These are phyloP conservation scores for Hydrochoerus hydrochaeris DNA, from an alignment of 2,113 vertebrate genomes.

Conservation along the genomic window DNA sequence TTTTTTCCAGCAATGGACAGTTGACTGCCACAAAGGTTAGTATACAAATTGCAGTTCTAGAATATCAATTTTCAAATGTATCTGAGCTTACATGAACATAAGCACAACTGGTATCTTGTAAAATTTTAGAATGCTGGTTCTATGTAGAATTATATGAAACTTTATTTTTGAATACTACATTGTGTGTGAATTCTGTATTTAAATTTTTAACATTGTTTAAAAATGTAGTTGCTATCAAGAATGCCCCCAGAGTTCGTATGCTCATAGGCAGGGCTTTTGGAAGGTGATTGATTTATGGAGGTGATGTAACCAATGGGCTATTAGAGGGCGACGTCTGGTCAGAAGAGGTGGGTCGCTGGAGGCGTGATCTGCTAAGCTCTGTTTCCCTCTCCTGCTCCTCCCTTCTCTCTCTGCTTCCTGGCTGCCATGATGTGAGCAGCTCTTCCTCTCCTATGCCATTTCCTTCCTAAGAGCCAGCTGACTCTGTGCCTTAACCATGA, in stretches of 20 bases:
- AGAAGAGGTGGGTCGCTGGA: not conserved
- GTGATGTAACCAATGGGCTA: not conserved
- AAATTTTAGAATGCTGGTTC: constrained; percentile 1
- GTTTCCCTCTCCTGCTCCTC: not conserved
- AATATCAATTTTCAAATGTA: constrained; percentile 48
- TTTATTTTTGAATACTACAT: not conserved
- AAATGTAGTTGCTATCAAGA: not conserved
- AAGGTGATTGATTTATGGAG: not conserved
- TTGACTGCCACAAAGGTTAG: not conserved
- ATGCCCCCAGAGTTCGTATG: not conserved
- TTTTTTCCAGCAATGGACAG: not conserved
- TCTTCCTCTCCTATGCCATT: not conserved
- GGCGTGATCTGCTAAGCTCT: not conserved
- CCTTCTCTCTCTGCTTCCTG: not conserved
- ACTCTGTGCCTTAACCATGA: not conserved
- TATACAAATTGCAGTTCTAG: not conserved
- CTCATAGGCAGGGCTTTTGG: not conserved
- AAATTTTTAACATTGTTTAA: constrained; percentile 25
- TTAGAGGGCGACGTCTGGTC: not conserved
- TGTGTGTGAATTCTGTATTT: not conserved
- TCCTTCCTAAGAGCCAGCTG: not conserved
- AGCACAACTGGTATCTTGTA: not conserved
- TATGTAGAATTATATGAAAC: not conserved
- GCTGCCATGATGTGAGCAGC: not conserved
- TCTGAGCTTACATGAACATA: not conserved